phyloP scores from a whole-genome alignment of 2,888 invertebrate species.

The Metallyticus violacea region DNA sequence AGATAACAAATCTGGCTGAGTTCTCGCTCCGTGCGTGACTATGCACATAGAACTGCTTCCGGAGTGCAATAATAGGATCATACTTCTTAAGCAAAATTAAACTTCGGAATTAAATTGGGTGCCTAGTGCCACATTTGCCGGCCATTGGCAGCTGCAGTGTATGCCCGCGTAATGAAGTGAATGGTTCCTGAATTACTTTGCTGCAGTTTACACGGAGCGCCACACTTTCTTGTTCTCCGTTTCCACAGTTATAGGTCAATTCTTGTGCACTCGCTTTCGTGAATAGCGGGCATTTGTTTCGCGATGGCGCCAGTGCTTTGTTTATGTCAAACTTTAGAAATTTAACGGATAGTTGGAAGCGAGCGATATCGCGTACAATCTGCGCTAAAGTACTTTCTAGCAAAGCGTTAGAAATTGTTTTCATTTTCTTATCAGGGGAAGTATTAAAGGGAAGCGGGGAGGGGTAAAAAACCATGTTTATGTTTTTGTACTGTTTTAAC shows the following conservation, averaged over 20 bases:
- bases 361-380: no score
- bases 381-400: no score
- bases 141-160: neutral
- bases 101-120: neutral
- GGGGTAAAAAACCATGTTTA: no score
- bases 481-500: no score
- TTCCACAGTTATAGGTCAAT: neutral
- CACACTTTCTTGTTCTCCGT: no score
- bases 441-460: no score
- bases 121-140: neutral
- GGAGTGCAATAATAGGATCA: neutral
- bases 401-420: no score
- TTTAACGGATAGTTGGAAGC: no score
- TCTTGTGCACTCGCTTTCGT: neutral
- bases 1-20: no score
- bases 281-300: neutral
- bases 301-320: neutral
- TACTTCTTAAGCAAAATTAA: neutral
- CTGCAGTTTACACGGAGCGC: neutral
- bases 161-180: neutral
- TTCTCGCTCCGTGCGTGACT: neutral
- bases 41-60: neutral
- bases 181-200: neutral
- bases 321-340: neutral
- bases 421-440: no score